Conservation (phyloP, 2,888 invertebrate genomes). For the Seira musarum region DNA sequence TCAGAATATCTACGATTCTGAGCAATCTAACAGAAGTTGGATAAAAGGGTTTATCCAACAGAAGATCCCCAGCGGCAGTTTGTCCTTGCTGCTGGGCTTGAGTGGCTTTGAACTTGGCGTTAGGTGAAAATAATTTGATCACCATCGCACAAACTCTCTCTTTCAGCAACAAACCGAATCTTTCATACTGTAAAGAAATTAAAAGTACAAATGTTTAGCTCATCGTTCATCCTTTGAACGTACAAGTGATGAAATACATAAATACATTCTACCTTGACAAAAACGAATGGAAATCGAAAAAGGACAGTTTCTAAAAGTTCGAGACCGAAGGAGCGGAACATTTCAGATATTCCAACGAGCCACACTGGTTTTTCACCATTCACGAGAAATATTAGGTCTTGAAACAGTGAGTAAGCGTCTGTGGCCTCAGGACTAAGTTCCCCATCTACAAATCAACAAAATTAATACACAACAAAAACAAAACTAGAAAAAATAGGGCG, state of each 20-base stretch:
- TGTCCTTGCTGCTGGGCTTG: conserved; percentile 77
- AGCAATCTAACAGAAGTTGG: conserved; percentile 96
- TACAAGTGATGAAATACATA: neutral
- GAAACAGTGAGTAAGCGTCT: conserved; percentile 95
- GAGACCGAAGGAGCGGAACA: conserved; percentile 96
- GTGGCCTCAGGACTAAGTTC: conserved; percentile 86
- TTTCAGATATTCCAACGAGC: conserved; percentile 96
- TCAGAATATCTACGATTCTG: conserved; percentile 91
- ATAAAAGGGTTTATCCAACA: conserved; percentile 92
- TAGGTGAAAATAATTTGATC: conserved; percentile 98
- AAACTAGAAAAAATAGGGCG: neutral
- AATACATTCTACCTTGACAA: conserved; percentile 80
- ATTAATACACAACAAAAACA: neutral
- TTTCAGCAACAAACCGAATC: conserved; percentile 94
- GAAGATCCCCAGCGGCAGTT: conserved; percentile 74
- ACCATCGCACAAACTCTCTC: conserved; percentile 98
- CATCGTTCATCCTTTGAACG: neutral
- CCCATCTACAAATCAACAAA: conserved; percentile 48
- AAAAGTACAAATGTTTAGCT: too few relatives aligned
- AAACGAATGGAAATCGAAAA: conserved; percentile 87
- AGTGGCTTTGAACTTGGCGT: conserved; percentile 90
- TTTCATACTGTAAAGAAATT: conserved; percentile 83
- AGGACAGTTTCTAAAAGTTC: conserved; percentile 95
- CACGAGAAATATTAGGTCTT: conserved; percentile 96
- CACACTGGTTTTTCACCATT: conserved; percentile 97